Percentiles rank a stretch among this genome's conserved stretches.
Evolutionary conservation across 2,113 vertebrate genomes (phyloP).

Genomic region (Pseudorectes ferrugineus): DNA sequence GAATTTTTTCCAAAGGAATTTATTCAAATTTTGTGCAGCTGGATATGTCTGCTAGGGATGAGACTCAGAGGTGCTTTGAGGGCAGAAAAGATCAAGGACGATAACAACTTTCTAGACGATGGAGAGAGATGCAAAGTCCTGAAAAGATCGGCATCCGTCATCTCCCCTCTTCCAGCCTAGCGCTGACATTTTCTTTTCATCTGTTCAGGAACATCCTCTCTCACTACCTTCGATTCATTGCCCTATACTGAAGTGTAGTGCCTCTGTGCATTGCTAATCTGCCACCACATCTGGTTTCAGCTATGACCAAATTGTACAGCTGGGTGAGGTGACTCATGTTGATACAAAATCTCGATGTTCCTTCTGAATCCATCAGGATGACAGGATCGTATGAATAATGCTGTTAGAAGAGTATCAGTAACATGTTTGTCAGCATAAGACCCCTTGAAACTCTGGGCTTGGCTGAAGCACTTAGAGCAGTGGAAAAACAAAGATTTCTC

Average conservation of each 20-base stretch:
- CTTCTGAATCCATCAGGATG: neutral
- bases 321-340: neutral
- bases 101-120: neutral
- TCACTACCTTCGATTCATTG: neutral
- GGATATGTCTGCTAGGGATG: neutral
- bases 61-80: neutral
- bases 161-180: neutral
- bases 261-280: neutral
- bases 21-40: neutral
- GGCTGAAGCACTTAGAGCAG: neutral
- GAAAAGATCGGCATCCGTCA: neutral
- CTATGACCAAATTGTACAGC: neutral
- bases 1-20: neutral
- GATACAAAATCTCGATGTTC: neutral
- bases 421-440: neutral
- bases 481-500: neutral
- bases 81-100: neutral
- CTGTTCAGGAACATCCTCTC: neutral
- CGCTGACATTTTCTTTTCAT: neutral
- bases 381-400: neutral
- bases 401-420: neutral
- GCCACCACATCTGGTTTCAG: neutral
- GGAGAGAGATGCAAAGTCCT: neutral
- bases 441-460: slow-evolving; percentile 9
- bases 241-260: neutral